phyloP scores from a whole-genome alignment of 1,140 invertebrate genomes.

The Sarcophaga bullata region DNA sequence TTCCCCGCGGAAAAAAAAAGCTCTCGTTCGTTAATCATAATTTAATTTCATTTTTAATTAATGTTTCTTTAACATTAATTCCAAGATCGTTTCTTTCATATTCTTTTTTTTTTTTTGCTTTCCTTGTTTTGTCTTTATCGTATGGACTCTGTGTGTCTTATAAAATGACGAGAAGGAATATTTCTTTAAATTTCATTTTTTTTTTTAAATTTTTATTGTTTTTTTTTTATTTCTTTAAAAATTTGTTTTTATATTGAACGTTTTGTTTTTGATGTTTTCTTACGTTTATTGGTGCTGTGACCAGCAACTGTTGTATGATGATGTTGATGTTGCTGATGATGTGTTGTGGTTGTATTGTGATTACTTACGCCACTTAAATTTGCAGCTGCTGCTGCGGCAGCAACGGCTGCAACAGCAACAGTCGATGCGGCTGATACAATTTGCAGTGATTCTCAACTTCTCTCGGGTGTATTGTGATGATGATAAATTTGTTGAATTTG shows the following conservation, averaged over 20 bases:
- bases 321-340: slow-evolving; percentile 35
- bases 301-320: not conserved
- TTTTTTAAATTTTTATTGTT: not conserved
- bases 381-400: slow-evolving; percentile 42
- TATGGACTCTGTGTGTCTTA: no score
- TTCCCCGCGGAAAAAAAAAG: no score
- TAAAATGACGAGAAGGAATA: no score
- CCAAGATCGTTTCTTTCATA: no score
- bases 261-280: slow-evolving; percentile 60
- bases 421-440: slow-evolving; percentile 44
- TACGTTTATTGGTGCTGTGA: slow-evolving; percentile 46
- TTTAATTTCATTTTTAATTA: no score
- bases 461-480: slow-evolving; percentile 64
- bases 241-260: slow-evolving; percentile 50
- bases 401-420: slow-evolving; percentile 40
- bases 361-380: slow-evolving; percentile 9
- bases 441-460: slow-evolving; percentile 66
- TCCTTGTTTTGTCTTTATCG: no score
- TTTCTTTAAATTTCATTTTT: no score
- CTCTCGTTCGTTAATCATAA: no score
- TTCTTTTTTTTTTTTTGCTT: no score
- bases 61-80: no score
- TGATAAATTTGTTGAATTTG: slow-evolving; percentile 65
- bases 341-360: slow-evolving; percentile 23
- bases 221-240: not conserved